phyloP scores from a whole-genome alignment of 1,140 invertebrate genomes.

The Acromyrmex echinatior region DNA sequence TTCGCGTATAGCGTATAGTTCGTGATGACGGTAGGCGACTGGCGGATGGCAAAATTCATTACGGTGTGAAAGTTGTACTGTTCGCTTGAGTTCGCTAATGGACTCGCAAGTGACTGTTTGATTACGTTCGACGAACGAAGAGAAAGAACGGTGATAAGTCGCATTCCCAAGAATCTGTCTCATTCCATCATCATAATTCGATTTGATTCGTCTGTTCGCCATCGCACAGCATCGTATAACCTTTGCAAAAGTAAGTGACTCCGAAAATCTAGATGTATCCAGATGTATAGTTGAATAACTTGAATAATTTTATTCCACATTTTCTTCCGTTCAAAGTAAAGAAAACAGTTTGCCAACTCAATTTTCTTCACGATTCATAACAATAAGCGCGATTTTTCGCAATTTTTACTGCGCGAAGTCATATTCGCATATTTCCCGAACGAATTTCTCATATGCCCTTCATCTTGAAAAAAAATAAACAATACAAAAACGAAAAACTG shows the following conservation, averaged over 20 bases:
- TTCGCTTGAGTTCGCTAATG: slow-evolving; percentile 76
- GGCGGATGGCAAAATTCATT: neutral
- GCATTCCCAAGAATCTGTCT: neutral
- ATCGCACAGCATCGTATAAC: slow-evolving; percentile 63
- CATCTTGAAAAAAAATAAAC: neutral
- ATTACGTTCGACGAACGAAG: neutral
- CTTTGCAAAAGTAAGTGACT: slow-evolving; percentile 65
- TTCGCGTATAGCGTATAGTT: too few relatives aligned
- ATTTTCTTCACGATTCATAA: neutral
- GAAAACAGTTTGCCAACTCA: neutral
- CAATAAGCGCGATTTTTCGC: neutral
- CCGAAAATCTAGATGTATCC: neutral
- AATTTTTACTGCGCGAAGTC: neutral
- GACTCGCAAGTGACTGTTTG: slow-evolving; percentile 58
- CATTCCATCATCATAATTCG: neutral
- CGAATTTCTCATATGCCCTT: neutral
- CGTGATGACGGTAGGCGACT: too few relatives aligned
- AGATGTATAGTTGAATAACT: neutral
- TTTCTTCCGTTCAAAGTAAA: neutral
- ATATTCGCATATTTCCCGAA: neutral
- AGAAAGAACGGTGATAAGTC: slow-evolving; percentile 13
- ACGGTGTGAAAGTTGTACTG: slow-evolving; percentile 68
- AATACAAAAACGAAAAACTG: too few relatives aligned
- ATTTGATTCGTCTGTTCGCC: neutral
- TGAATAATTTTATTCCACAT: neutral